Percentiles rank a stretch among this genome's conserved stretches.
Conservation (phyloP, 1,140 invertebrate species). For the Acromyrmex charruanus region DNA sequence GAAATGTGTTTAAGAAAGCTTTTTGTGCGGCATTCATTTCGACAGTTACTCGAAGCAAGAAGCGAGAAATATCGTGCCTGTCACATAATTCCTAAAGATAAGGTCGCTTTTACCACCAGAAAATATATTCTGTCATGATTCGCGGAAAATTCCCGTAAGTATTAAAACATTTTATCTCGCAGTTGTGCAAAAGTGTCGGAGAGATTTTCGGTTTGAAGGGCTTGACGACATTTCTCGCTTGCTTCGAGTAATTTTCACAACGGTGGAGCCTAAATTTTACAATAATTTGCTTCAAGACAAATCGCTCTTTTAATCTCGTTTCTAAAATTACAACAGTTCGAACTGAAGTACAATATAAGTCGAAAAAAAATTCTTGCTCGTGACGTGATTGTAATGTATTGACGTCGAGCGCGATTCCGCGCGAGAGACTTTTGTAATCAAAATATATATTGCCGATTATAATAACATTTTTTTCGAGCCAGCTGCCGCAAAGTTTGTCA, state of each 20-base stretch:
- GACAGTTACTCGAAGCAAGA: not conserved
- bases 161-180: conserved; percentile 71
- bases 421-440: not conserved
- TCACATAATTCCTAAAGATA: conserved; percentile 61
- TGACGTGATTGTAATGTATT: not conserved
- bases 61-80: conserved; percentile 13
- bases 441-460: conserved; percentile 15
- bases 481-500: conserved; percentile 16
- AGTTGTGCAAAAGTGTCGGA: conserved; percentile 33
- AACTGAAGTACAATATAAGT: not conserved
- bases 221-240: not conserved
- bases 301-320: not conserved
- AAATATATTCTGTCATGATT: conserved; percentile 68
- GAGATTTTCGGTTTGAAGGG: conserved; percentile 9
- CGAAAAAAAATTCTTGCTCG: not conserved
- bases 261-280: not conserved
- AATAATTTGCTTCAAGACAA: not conserved
- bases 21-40: not conserved
- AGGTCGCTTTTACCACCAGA: conserved; percentile 40
- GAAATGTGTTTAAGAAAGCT: not conserved
- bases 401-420: not conserved
- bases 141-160: conserved; percentile 63
- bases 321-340: not conserved
- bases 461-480: not conserved
- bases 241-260: not conserved